Conservation (phyloP, 2,113 vertebrate species). For the Naja naja region DNA sequence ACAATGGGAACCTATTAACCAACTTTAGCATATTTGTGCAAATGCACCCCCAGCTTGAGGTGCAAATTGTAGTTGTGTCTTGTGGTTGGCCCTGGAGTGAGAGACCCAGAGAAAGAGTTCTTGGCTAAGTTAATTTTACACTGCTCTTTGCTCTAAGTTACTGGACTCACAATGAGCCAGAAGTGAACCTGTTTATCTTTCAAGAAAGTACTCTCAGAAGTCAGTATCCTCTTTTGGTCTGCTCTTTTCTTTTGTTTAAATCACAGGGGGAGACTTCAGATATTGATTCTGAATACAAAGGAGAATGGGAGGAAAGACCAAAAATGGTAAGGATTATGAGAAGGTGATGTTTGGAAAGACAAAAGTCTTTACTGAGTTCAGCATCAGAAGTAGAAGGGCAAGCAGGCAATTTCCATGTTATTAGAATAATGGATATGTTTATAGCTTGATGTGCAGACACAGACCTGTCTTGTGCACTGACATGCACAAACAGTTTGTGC, state of each 20-base stretch:
- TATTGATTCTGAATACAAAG: neutral
- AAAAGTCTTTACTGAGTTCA: slow-evolving; percentile 52
- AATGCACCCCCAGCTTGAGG: too few relatives aligned
- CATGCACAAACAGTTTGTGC: neutral
- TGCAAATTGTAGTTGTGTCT: too few relatives aligned
- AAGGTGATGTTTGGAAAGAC: slow-evolving; percentile 25
- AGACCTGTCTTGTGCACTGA: neutral
- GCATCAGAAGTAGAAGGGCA: slow-evolving; percentile 62
- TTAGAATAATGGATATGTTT: slow-evolving; percentile 62
- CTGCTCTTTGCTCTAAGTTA: neutral
- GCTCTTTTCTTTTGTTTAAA: neutral
- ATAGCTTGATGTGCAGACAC: slow-evolving; percentile 46
- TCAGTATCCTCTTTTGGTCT: neutral
- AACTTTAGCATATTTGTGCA: too few relatives aligned
- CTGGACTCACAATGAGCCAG: neutral
- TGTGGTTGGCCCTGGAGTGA: too few relatives aligned
- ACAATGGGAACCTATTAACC: too few relatives aligned
- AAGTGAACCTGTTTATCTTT: neutral
- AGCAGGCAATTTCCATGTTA: slow-evolving; percentile 58
- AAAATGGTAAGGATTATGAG: slow-evolving; percentile 6
- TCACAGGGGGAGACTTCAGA: neutral
- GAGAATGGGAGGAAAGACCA: neutral
- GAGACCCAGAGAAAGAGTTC: neutral
- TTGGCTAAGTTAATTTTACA: neutral
- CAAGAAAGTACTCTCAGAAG: neutral